A percentile compares a stretch with the other conserved stretches of the same genome.
phyloP scores from a whole-genome alignment of 1,140 invertebrate genomes.

The Hormaphis cornu region DNA sequence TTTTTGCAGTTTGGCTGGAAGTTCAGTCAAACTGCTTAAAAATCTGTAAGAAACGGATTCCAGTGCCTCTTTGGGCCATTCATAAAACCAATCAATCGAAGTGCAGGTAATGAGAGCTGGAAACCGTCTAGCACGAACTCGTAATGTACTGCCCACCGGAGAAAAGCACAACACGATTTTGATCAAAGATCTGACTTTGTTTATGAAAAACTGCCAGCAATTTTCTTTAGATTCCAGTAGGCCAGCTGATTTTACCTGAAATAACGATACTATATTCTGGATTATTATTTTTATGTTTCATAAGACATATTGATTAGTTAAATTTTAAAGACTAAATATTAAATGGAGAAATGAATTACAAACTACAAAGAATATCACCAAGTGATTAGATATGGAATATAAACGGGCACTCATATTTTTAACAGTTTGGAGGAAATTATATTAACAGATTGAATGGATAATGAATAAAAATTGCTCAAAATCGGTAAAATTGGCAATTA shows the following conservation, averaged over 20 bases:
- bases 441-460: too few relatives aligned
- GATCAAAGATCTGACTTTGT: slow-evolving; percentile 64
- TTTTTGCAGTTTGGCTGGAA: slow-evolving; percentile 54
- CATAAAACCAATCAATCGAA: slow-evolving; percentile 90
- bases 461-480: too few relatives aligned
- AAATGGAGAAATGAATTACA: not conserved
- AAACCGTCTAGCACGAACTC: slow-evolving; percentile 80
- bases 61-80: slow-evolving; percentile 86
- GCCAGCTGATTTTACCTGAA: slow-evolving; percentile 60
- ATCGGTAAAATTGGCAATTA: too few relatives aligned
- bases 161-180: slow-evolving; percentile 86
- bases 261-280: slow-evolving; percentile 24
- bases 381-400: too few relatives aligned
- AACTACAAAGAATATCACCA: not conserved
- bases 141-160: slow-evolving; percentile 74
- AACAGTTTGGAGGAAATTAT: too few relatives aligned
- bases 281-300: too few relatives aligned
- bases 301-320: too few relatives aligned
- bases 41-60: slow-evolving; percentile 79
- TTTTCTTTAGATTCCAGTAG: slow-evolving; percentile 80
- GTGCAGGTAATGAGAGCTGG: slow-evolving; percentile 91
- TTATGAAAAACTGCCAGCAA: slow-evolving; percentile 93
- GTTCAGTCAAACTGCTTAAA: slow-evolving; percentile 60
- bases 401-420: too few relatives aligned
- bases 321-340: not conserved